Base-by-base conservation (phyloP, 2,113 vertebrate species). In the Gopherus flavomarginatus region DNA sequence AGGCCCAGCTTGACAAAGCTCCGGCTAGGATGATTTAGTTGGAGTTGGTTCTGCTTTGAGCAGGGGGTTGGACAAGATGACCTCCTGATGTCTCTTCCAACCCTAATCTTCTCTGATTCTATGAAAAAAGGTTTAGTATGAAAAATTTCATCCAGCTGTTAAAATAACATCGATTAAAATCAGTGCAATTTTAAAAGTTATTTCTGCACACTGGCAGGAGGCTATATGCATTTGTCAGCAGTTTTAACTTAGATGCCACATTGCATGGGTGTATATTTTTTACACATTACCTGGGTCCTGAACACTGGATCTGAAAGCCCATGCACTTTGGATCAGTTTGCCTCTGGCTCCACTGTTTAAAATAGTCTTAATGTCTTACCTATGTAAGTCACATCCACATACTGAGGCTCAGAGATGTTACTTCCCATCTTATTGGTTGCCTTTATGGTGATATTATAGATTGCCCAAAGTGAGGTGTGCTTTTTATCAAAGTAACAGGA, bases 401-500 rank as follows among this genome's bases (percentile, higher is more conserved):
- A 98, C 42, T 97, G 91, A 8, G 98, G 98, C 9, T 99, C 98
- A 0, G 99, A 99, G 65, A 97, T 94, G 77, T 97, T 99, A 92
- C 95, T 99, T 88, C 99, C 99, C 93, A 98, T 94, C 8, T 98
- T 79, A 80, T 99, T 99, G 5, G 97, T 99, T 92, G 99, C 99
- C 59, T 97, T 99, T 78, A 99, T 97, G 1, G 98, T 99, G 98
- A 99, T 99, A 98, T 98, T 97, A 52, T 99, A 99, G n/a, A 98
- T 98, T 65, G 98, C 98, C 99, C 99, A 99, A 50, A 99, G 97
- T 21, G 98, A 98, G 2, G 99, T 99, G 86, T 99, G 95, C 14
- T 98, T 98, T 98, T 99, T 99, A 97, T 98, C 98, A 85, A 99
- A 99, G 98, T 98, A 99, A 96, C 99, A 99, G 94, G 99, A 99